These are phyloP conservation scores for Hirudo medicinalis DNA, from an alignment of 1,140 invertebrate genomes.

Conservation along the genomic window DNA sequence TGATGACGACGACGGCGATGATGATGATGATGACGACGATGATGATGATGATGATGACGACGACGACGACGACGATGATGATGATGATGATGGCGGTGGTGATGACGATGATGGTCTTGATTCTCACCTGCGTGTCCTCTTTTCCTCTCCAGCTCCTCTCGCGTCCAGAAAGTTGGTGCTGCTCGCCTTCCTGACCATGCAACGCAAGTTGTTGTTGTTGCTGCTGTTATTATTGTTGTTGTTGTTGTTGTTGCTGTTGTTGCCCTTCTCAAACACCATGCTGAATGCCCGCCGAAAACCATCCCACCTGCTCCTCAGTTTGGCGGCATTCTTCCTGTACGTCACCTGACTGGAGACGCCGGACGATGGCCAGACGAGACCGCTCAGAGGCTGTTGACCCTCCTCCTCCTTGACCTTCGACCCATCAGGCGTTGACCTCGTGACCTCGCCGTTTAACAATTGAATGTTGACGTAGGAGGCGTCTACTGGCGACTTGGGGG, in stretches of 20 bases:
- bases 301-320: background rate
- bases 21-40: background rate
- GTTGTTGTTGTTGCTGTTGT: background rate
- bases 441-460: too few relatives aligned
- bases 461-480: too few relatives aligned
- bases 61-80: background rate
- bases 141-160: background rate
- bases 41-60: background rate
- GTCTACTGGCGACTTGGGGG: too few relatives aligned
- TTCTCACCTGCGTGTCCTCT: too few relatives aligned
- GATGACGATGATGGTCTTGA: background rate
- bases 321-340: too few relatives aligned
- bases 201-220: constrained; percentile 9
- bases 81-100: background rate
- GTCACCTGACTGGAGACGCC: too few relatives aligned
- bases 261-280: constrained; percentile 7
- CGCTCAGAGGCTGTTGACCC: too few relatives aligned
- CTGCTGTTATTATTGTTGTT: background rate
- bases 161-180: background rate
- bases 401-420: too few relatives aligned
- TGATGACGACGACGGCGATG: background rate
- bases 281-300: constrained; percentile 1
- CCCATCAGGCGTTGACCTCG: too few relatives aligned
- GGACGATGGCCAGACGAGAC: too few relatives aligned
- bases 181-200: background rate